A percentile compares a stretch with the other conserved stretches of the same genome.
Evolutionary conservation across 2,888 invertebrate species (phyloP).

Genomic region (Ectobius pallidus): DNA sequence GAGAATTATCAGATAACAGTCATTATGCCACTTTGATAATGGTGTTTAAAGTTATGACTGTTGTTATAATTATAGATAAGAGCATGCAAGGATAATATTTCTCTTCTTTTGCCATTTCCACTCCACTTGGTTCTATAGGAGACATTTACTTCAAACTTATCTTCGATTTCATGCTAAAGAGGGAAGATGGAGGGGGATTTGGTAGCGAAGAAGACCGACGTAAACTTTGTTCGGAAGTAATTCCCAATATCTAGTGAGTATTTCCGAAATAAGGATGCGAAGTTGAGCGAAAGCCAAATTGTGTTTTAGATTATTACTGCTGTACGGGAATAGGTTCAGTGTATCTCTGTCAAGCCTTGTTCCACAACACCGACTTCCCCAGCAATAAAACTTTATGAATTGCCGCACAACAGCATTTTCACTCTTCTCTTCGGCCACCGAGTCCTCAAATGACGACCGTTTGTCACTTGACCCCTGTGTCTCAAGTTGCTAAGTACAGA

Average conservation of each 20-base stretch:
- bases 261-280: slow-evolving; percentile 29
- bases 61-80: no score
- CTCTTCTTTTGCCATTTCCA: no score
- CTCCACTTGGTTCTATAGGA: no score
- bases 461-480: slow-evolving; percentile 16
- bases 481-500: neutral
- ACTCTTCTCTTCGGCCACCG: slow-evolving; percentile 25
- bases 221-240: slow-evolving; percentile 7
- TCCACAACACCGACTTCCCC: slow-evolving; percentile 28
- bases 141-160: no score
- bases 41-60: no score
- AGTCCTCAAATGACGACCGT: slow-evolving; percentile 25
- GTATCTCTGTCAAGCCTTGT: slow-evolving; percentile 33
- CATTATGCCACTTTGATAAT: no score
- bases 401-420: slow-evolving; percentile 31
- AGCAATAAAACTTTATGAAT: slow-evolving; percentile 37
- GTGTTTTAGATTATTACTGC: slow-evolving; percentile 30
- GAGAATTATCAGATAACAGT: no score
- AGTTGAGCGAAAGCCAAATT: slow-evolving; percentile 30
- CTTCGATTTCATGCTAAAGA: neutral
- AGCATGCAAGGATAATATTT: no score
- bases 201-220: no score
- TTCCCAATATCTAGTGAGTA: slow-evolving; percentile 4
- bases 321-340: slow-evolving; percentile 17
- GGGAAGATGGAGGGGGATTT: neutral